These are phyloP conservation scores for Parnassius apollo DNA, from an alignment of 2,888 invertebrate species.

Conservation along the genomic window DNA sequence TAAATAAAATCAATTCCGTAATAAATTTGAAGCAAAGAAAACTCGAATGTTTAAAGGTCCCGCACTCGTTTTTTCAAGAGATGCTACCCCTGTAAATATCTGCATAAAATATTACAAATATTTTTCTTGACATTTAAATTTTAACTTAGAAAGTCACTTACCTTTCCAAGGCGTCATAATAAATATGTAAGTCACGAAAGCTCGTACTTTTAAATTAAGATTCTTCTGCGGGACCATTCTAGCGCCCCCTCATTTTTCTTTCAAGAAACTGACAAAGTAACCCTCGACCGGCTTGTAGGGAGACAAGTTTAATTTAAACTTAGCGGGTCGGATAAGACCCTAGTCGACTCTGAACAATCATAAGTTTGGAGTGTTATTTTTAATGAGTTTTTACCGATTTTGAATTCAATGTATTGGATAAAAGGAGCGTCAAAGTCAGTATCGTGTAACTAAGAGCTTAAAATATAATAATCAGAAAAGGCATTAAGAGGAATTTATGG, in stretches of 20 bases:
- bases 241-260: slow-evolving; percentile 33
- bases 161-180: slow-evolving; percentile 23
- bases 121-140: slow-evolving; percentile 24
- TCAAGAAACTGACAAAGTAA: slow-evolving; percentile 36
- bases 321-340: slow-evolving; percentile 56
- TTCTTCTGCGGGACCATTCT: slow-evolving; percentile 25
- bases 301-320: slow-evolving; percentile 77
- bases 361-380: slow-evolving; percentile 74
- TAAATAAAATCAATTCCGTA: background rate
- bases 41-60: background rate
- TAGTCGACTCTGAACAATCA: slow-evolving; percentile 58
- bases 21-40: background rate
- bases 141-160: slow-evolving; percentile 20
- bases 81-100: too few relatives aligned
- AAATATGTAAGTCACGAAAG: slow-evolving; percentile 28
- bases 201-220: slow-evolving; percentile 30
- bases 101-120: slow-evolving; percentile 4
- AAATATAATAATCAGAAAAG: too few relatives aligned
- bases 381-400: slow-evolving; percentile 68
- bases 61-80: too few relatives aligned
- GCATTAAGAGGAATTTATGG: too few relatives aligned
- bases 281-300: slow-evolving; percentile 42
- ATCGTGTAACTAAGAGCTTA: background rate
- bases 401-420: slow-evolving; percentile 60
- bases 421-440: slow-evolving; percentile 22